Evolutionary conservation across 2,888 invertebrate genomes (phyloP).

Genomic region (Rhorus exstirpatorius): DNA sequence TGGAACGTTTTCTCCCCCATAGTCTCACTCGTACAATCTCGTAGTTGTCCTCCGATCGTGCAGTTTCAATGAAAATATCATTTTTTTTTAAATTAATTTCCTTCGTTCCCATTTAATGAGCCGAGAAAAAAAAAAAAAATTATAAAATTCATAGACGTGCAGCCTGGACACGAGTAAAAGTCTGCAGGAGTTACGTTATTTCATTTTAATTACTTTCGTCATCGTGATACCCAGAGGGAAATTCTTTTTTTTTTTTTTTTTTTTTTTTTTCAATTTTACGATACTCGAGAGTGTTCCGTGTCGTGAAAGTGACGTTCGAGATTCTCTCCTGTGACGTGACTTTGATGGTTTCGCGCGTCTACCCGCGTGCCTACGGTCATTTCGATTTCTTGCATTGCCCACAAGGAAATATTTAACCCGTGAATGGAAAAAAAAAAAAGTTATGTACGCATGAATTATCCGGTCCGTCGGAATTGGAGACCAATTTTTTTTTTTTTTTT

Average conservation of each 20-base stretch:
- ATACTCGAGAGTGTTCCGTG: not conserved
- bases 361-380: not conserved
- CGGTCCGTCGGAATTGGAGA: slow-evolving; percentile 37
- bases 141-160: not conserved
- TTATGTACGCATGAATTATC: slow-evolving; percentile 56
- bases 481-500: not conserved
- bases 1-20: slow-evolving; percentile 2
- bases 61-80: not conserved
- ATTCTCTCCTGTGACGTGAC: slow-evolving; percentile 33
- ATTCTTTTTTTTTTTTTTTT: not conserved
- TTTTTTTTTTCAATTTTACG: not conserved
- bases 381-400: slow-evolving; percentile 63
- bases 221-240: not conserved
- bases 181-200: not conserved
- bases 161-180: slow-evolving; percentile 12
- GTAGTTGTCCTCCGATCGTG: not conserved
- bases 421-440: slow-evolving; percentile 11
- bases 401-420: slow-evolving; percentile 33
- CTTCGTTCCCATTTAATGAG: not conserved
- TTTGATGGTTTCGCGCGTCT: not conserved
- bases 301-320: slow-evolving; percentile 58
- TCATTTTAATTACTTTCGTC: slow-evolving; percentile 24
- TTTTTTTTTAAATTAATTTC: not conserved
- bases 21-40: slow-evolving; percentile 13
- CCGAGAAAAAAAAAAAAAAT: not conserved